phyloP scores from a whole-genome alignment of 2,888 invertebrate genomes.

The Microdon myrmicae region DNA sequence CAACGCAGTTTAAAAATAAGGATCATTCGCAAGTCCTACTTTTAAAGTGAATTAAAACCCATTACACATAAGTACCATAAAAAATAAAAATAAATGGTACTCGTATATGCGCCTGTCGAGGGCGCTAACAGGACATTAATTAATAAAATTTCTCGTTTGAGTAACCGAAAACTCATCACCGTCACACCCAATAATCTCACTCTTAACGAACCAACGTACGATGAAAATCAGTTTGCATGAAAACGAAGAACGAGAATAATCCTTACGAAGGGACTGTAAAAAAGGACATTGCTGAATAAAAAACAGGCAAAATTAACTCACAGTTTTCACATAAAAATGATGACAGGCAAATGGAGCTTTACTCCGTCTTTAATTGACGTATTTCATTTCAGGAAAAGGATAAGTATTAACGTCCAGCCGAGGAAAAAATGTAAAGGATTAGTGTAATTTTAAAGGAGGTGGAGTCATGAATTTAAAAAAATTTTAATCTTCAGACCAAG shows the following conservation, averaged over 20 bases:
- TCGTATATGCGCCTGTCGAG: not conserved
- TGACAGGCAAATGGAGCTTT: conserved; percentile 15
- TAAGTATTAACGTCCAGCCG: no score
- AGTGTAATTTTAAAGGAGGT: conserved; percentile 2
- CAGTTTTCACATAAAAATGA: conserved; percentile 7
- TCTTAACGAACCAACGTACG: no score
- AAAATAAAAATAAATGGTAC: not conserved
- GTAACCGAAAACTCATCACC: conserved; percentile 41
- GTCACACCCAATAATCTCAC: conserved; percentile 15
- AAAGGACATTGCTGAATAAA: conserved; percentile 2
- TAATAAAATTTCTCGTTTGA: conserved; percentile 27
- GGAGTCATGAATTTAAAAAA: no score
- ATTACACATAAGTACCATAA: conserved; percentile 2
- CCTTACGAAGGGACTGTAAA: conserved; percentile 13
- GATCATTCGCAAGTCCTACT: no score
- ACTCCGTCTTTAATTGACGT: conserved; percentile 46
- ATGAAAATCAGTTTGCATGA: no score
- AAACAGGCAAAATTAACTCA: conserved; percentile 16
- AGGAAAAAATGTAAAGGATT: conserved; percentile 23
- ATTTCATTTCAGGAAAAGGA: conserved; percentile 25
- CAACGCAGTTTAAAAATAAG: no score
- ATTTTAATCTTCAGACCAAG: no score
- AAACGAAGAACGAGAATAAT: no score
- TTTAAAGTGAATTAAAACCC: no score
- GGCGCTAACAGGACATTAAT: conserved; percentile 32